Percentiles rank a stretch among this genome's conserved stretches.
These are phyloP conservation scores for Drosophila subpulchrella DNA, from an alignment of 1,140 invertebrate genomes.

Conservation along the genomic window DNA sequence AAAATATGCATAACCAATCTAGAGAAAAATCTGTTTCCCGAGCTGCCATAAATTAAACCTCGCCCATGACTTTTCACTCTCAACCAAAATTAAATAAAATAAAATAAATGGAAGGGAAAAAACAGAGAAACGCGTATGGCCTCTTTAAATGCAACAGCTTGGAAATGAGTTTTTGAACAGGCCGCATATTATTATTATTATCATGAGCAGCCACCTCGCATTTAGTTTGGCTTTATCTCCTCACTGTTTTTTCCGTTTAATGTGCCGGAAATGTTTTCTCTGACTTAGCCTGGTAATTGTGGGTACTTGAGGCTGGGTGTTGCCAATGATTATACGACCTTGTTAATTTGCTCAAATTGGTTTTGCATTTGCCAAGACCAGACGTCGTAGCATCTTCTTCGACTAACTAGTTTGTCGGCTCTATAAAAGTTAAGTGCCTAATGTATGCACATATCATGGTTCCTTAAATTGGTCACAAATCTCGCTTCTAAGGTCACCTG, in stretches of 20 bases:
- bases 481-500: constrained; percentile 29
- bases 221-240: constrained; percentile 29
- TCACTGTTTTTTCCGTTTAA: constrained; percentile 48
- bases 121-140: constrained; percentile 20
- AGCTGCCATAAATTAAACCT: constrained; percentile 38
- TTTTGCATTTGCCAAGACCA: constrained; percentile 29
- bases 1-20: constrained; percentile 19
- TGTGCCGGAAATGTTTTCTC: constrained; percentile 67
- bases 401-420: constrained; percentile 24
- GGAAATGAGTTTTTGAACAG: constrained; percentile 52
- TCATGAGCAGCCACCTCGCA: neutral
- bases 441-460: constrained; percentile 30
- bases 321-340: constrained; percentile 31
- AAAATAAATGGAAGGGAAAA: constrained; percentile 28
- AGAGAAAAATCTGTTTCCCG: constrained; percentile 29
- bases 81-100: neutral
- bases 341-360: constrained; percentile 43
- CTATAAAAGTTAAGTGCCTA: constrained; percentile 10
- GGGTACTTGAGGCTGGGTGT: constrained; percentile 48
- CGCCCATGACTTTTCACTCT: constrained; percentile 41
- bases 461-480: constrained; percentile 15
- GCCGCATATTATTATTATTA: constrained; percentile 24
- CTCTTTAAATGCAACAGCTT: constrained; percentile 45
- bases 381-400: constrained; percentile 1
- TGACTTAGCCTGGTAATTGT: constrained; percentile 18